Percentiles rank a stretch among this genome's conserved stretches.
Evolutionary conservation across 2,113 vertebrate genomes (phyloP).

Genomic region (Festucalex cinctus): DNA sequence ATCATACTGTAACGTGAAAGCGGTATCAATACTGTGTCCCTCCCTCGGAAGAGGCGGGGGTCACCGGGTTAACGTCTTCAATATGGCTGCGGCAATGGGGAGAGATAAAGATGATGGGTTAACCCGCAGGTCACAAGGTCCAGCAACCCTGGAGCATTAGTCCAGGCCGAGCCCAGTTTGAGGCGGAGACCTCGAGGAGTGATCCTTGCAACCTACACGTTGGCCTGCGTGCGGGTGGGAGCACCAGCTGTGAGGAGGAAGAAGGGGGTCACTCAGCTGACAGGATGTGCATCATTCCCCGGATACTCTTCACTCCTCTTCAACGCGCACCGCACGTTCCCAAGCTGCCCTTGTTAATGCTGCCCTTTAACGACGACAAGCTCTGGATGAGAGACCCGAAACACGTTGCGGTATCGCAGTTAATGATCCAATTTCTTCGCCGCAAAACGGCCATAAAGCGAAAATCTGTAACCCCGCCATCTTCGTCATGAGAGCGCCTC

Average conservation of each 20-base stretch:
- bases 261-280: slow-evolving; percentile 48
- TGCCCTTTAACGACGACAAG: slow-evolving; percentile 12
- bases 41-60: slow-evolving; percentile 9
- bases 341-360: not conserved
- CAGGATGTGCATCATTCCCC: slow-evolving; percentile 57
- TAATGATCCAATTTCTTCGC: slow-evolving; percentile 6
- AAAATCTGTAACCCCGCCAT: slow-evolving; percentile 45
- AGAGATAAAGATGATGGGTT: slow-evolving; percentile 60
- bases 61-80: slow-evolving; percentile 64
- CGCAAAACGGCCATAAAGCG: slow-evolving; percentile 31
- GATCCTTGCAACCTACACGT: slow-evolving; percentile 44
- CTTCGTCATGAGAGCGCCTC: slow-evolving; percentile 27
- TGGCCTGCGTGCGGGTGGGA: slow-evolving; percentile 32
- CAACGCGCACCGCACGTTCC: not conserved
- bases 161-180: slow-evolving; percentile 44
- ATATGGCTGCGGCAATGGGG: slow-evolving; percentile 55
- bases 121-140: slow-evolving; percentile 45
- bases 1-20: no score
- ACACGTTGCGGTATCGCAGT: slow-evolving; percentile 25
- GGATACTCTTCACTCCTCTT: slow-evolving; percentile 31
- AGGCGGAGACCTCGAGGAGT: slow-evolving; percentile 55
- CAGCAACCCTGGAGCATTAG: slow-evolving; percentile 43
- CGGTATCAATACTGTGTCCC: not conserved
- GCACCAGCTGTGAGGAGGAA: slow-evolving; percentile 44
- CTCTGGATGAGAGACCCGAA: slow-evolving; percentile 24